These are phyloP conservation scores for Charina bottae DNA, from an alignment of 2,113 vertebrate genomes.

Conservation along the genomic window DNA sequence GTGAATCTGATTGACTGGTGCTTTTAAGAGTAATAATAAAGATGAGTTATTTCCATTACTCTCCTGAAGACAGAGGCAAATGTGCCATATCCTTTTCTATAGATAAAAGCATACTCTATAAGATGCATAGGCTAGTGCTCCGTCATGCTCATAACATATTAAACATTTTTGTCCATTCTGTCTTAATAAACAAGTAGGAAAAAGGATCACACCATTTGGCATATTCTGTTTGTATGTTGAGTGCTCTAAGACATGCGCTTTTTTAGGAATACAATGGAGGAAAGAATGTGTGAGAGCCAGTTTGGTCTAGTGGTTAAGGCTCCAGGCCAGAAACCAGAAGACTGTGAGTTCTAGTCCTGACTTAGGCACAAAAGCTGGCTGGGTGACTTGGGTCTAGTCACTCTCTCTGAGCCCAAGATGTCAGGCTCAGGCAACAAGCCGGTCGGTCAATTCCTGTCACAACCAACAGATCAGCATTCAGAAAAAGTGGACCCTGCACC, in stretches of 20 bases:
- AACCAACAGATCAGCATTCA: no score
- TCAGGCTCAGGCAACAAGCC: no score
- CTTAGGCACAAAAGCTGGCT: no score
- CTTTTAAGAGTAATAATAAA: neutral
- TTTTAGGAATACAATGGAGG: neutral
- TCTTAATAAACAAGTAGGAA: neutral
- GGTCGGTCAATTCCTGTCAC: no score
- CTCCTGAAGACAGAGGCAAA: neutral
- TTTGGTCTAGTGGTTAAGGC: no score
- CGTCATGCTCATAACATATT: neutral
- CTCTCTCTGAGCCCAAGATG: no score
- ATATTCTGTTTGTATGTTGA: neutral
- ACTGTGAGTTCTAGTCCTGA: no score
- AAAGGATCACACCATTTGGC: neutral
- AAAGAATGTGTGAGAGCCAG: neutral
- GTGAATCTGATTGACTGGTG: neutral
- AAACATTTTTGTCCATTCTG: neutral
- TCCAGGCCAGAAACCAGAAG: no score
- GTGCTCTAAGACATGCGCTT: neutral
- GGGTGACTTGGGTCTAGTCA: no score
- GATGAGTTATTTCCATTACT: neutral
- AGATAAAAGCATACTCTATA: neutral
- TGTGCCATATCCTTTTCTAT: neutral
- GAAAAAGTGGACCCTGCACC: no score
- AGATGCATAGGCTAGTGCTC: neutral